Base-by-base conservation (phyloP, 2,888 invertebrate genomes). In the Platycnemis pennipes region DNA sequence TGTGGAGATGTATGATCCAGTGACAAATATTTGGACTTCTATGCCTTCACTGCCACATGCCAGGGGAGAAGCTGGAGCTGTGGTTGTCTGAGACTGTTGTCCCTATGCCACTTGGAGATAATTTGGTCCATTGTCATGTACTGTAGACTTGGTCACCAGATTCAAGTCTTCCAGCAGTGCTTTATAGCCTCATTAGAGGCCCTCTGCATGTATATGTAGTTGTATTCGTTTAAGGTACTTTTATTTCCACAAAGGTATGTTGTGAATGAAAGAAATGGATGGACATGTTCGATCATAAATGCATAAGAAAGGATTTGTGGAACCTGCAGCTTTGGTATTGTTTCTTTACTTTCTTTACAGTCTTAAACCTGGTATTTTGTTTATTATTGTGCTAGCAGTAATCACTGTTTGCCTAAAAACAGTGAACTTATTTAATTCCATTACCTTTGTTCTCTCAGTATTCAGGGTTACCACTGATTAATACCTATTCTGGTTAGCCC, bases 11-110 rank as follows among this genome's bases (percentile, higher is more conserved):
- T 99, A 98, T 96, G 98, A 99, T 96, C 99, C 99, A 19, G 96
- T 97, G 94, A 97, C 97, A 26, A 98, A 98, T 96, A 96, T 97
- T 94, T 99, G 99, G 99, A 97, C 97, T 95, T 97, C 98, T 95
- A 98, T 98, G 95, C 98, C 98, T 88, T 97, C 98, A 95, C 97
- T 99, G 96, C 98, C 98, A 45, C 98, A 98, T 96, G 98, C 98
- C 95, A 97, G 99, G 95, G 98, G 98, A 94, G 99, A 99, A 96
- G 98, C 99, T 88, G 98, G 98, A 95, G 98, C 98, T 95, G 98
- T 98, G 94, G 98, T 98, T 96, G 98, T 97, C 95, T 97, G 96
- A 97, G 88, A 42, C 31, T 0, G 88, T 53, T 37, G 37, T 19
- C 31, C 37, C 53, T 49, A 42, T n/a, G 49, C 44, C 8, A n/a